Evolutionary conservation across 1,140 invertebrate genomes (phyloP), one percentile per base, ranked within the genome.

Genomic region (Nephotettix cincticeps): DNA sequence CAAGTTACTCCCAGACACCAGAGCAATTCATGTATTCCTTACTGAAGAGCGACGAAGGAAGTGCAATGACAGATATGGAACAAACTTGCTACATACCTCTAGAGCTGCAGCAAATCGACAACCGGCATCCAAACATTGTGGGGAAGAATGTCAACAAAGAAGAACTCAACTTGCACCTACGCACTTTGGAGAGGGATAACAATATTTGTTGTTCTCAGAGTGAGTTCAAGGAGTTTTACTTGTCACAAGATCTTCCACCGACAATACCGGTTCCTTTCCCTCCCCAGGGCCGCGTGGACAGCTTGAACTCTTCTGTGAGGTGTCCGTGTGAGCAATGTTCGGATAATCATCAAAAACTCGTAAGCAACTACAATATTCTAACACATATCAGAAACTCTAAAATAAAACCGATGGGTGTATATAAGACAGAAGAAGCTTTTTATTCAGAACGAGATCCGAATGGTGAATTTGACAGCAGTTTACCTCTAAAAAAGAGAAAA

Each of bases 401-500:
- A 67, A 27, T 65, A n/a, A 65, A 65, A 27, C 21, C 14, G 13
- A 1, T 21, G 9, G 21, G 27, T 67, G 1, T 28, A 45, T 25
- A 23, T 19, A 27, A 43, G 19, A 3, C 11, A 4, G 30, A 64
- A 17, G 61, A 64, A 25, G n/a, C 30, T 13, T 32, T 9, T 23
- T 14, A 14, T 25, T 40, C n/a, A 14, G 64, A 67, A 23, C 43
- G 25, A 45, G 64, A 67, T 67, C 64, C 14, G 6, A 65, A 27
- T 43, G 2, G 32, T 43, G 64, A 67, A 21, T 6, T 19, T 43
- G 61, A 64, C 23, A 25, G 28, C 30, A 64, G 61, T 32, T 45
- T 67, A 43, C 64, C 64, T 9, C 27, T 67, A 21, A 67, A 67
- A 29, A 67, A 67, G 27, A 40, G 64, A 19, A 67, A 67, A 45